phyloP scores from a whole-genome alignment of 2,888 invertebrate species.

The Thysanoteuthis rhombus region DNA sequence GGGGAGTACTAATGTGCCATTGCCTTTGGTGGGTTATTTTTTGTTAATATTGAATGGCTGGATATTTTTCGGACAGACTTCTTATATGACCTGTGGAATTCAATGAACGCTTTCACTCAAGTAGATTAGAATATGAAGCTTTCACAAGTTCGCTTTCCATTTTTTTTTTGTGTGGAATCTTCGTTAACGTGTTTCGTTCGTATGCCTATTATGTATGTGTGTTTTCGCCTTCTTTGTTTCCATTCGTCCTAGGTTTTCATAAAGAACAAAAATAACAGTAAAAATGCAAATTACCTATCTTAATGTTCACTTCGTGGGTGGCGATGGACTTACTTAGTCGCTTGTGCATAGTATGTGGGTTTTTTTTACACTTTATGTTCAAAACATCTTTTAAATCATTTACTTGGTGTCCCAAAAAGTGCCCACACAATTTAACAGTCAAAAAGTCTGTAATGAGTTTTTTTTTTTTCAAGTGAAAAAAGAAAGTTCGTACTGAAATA shows the following conservation, averaged over 20 bases:
- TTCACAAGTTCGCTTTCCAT: background rate
- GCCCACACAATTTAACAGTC: no score
- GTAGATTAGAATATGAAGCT: background rate
- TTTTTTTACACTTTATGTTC: background rate
- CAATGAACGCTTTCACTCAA: background rate
- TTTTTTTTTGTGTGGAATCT: background rate
- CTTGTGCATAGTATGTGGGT: background rate
- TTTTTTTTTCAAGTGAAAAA: no score
- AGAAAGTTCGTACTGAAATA: no score
- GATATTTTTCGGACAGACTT: no score
- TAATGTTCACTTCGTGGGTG: slow-evolving; percentile 12
- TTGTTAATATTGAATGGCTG: no score
- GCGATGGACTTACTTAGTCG: background rate
- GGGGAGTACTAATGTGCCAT: no score
- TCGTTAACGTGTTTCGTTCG: background rate
- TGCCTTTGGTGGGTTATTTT: no score
- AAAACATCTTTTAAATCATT: no score
- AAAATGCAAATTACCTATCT: background rate
- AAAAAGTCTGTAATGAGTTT: no score
- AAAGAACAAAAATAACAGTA: background rate
- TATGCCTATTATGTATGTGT: background rate
- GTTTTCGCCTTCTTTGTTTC: background rate
- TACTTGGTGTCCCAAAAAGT: no score
- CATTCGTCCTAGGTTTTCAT: background rate
- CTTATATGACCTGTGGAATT: background rate